Evolutionary conservation across 92 coral and sea anemone species (phyloP).

Genomic region (Virgularia gustaviana): DNA sequence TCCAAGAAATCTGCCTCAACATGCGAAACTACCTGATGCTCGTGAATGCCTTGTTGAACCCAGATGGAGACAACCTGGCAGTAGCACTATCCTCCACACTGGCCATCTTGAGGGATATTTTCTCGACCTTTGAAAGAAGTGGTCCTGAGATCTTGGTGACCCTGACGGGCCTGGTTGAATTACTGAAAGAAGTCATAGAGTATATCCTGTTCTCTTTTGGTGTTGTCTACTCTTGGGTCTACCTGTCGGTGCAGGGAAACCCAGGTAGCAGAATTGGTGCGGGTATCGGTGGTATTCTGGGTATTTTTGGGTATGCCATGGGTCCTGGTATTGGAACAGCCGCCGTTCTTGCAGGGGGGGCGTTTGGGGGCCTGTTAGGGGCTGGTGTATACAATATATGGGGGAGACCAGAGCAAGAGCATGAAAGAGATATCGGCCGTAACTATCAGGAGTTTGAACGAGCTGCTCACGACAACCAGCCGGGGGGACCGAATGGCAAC

Average conservation of each 20-base stretch:
- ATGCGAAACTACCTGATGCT: conserved; percentile 66
- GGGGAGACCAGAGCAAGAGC: too few relatives aligned
- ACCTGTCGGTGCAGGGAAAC: conserved; percentile 38
- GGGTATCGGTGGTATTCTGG: conserved; percentile 57
- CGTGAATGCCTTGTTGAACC: conserved; percentile 69
- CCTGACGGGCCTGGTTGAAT: conserved; percentile 15
- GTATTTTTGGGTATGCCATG: conserved; percentile 14
- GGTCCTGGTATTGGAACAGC: conserved; percentile 47
- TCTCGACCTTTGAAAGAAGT: too few relatives aligned
- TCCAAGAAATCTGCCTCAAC: conserved; percentile 60
- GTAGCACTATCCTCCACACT: conserved; percentile 43
- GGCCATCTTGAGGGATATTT: conserved; percentile 34
- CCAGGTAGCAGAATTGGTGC: conserved; percentile 67
- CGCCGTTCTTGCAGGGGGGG: conserved; percentile 44
- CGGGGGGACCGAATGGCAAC: too few relatives aligned
- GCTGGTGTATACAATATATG: conserved; percentile 54
- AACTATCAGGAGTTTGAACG: too few relatives aligned
- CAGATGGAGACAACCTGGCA: conserved; percentile 41
- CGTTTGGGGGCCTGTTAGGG: conserved; percentile 61
- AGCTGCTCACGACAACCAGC: too few relatives aligned
- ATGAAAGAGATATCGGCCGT: too few relatives aligned
- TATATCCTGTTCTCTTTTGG: conserved; percentile 70
- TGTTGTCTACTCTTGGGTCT: conserved; percentile 66
- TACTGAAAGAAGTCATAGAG: conserved; percentile 52
- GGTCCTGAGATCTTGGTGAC: conserved; percentile 42